Base-by-base conservation (phyloP, 2,797 vertebrate species). In the Dryobates pubescens region DNA sequence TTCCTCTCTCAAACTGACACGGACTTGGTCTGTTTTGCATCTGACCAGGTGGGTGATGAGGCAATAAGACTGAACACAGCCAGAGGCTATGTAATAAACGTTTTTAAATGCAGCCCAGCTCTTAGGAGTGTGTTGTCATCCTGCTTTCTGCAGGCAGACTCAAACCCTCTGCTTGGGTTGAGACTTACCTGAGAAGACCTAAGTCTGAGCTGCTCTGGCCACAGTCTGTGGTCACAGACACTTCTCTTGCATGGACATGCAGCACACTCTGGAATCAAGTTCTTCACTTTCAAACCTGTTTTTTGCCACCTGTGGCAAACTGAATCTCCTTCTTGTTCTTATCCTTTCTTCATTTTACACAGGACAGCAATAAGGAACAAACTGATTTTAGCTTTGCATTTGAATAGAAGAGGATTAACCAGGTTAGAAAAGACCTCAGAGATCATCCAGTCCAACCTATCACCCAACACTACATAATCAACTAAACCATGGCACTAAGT, bases 131-230 rank as follows among this genome's bases (percentile, higher is more conserved):
- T 15, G 27, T 20, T 15, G 27, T 20, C 13, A 23, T 62, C 43
- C 41, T 3, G 2, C 56, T 76, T 75, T 47, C 49, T 57, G 3
- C 0, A 14, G 13, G 6, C 24, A 68, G 51, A 19, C 9, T 45
- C 56, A 75, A 67, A 73, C 8, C 26, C 7, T n/a, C 4, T 22
- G 24, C 12, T 73, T 3, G 7, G 26, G 15, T 12, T 0, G 0
- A 74, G 36, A 5, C 41, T 41, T 59, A 65, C 49, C 56, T 45
- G 43, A 15, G 36, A 76, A 61, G 6, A 13, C 11, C 3, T 3
- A 11, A 27, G 24, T 36, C 23, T 67, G 38, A 61, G 41, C 38
- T 73, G 29, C 17, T 10, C 22, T 38, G 20, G 23, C 10, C 49
- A 76, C n/a, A 71, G 57, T 7, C 64, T 34, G 26, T 22, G 19